A percentile compares a stretch with the other conserved stretches of the same genome.
phyloP scores from a whole-genome alignment of 23 tunicate species.

The Diplosoma virens region DNA sequence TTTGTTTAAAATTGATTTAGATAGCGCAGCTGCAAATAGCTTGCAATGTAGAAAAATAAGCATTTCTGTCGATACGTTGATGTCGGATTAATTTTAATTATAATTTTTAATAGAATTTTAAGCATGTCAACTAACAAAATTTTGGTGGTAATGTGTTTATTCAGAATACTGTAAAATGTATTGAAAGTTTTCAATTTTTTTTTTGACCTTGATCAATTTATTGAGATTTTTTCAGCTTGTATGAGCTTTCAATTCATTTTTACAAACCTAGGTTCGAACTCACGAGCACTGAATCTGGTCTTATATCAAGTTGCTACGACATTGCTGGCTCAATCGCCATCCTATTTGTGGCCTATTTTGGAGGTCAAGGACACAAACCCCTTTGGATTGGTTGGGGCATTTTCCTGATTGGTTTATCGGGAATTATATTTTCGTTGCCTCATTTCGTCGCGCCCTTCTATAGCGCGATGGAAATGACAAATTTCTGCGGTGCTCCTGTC shows the following conservation, averaged over 20 bases:
- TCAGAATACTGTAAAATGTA: too few species aligned
- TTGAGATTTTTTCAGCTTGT: too few species aligned
- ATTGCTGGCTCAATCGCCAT: conserved; percentile 45
- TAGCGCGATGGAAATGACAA: conserved; percentile 6
- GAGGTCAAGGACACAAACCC: conserved; percentile 79
- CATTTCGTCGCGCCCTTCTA: conserved; percentile 72
- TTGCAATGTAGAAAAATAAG: too few species aligned
- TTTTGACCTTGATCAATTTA: too few species aligned
- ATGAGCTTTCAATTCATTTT: background rate
- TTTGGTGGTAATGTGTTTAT: too few species aligned
- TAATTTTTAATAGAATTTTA: too few species aligned
- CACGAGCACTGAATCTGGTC: conserved; percentile 75
- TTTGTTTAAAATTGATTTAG: too few species aligned
- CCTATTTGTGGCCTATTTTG: conserved; percentile 67
- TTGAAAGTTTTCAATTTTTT: too few species aligned
- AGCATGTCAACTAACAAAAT: too few species aligned
- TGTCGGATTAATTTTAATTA: too few species aligned
- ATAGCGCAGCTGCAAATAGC: too few species aligned
- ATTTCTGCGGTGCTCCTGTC: conserved; percentile 34
- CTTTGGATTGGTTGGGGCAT: conserved; percentile 87
- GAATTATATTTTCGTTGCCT: conserved; percentile 70
- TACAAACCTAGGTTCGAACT: conserved; percentile 63
- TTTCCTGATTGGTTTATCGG: conserved; percentile 61
- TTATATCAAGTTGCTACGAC: conserved; percentile 76
- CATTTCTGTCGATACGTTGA: too few species aligned